These are phyloP conservation scores for Troilus luridus DNA, from an alignment of 2,888 invertebrate genomes.

Conservation along the genomic window DNA sequence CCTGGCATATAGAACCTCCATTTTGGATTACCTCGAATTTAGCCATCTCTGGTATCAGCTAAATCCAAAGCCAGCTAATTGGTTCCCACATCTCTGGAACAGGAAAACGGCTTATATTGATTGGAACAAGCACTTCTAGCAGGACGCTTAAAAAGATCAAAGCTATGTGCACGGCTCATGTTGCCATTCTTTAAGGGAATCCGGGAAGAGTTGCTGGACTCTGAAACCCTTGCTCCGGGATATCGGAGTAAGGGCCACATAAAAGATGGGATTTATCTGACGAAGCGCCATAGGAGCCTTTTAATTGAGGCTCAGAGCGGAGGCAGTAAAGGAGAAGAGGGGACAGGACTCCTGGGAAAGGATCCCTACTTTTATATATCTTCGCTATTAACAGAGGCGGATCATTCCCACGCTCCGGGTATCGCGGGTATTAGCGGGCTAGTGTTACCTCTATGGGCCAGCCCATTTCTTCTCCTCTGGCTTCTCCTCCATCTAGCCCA, in stretches of 20 bases:
- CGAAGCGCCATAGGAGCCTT: neutral
- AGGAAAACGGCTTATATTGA: neutral
- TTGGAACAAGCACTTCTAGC: neutral
- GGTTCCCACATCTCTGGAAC: neutral
- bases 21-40: too few relatives aligned
- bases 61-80: neutral
- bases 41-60: neutral
- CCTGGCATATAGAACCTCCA: too few relatives aligned
- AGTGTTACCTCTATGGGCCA: constrained; percentile 1
- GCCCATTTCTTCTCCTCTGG: neutral
- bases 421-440: neutral
- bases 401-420: constrained; percentile 32
- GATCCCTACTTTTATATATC: constrained; percentile 42
- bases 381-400: constrained; percentile 42
- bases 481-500: neutral
- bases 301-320: neutral
- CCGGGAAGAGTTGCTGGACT: neutral
- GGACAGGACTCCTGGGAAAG: constrained; percentile 18
- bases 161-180: neutral
- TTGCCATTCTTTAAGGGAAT: neutral
- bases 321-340: neutral
- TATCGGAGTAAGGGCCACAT: constrained; percentile 25
- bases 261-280: constrained; percentile 41
- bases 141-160: neutral
- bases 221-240: neutral